Percentiles rank a stretch among this genome's conserved stretches.
phyloP scores from a whole-genome alignment of 1,140 invertebrate genomes.

The Saccostrea echinata region DNA sequence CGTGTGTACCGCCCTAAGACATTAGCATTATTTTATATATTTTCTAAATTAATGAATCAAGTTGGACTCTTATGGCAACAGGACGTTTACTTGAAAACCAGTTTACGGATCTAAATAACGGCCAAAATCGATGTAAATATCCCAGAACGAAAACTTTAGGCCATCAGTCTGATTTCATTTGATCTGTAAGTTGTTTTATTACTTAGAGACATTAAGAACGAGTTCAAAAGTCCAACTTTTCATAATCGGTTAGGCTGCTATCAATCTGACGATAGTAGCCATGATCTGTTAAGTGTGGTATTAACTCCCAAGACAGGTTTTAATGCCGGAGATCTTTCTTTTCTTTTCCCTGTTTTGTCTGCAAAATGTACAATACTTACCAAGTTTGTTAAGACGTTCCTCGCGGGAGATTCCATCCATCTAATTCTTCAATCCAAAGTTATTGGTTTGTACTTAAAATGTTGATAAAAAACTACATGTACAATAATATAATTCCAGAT shows the following conservation, averaged over 20 bases:
- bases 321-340: neutral
- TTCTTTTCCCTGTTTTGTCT: neutral
- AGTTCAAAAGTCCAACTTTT: slow-evolving; percentile 24
- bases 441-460: neutral
- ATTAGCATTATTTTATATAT: too few relatives aligned
- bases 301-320: neutral
- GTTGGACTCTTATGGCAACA: too few relatives aligned
- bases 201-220: neutral
- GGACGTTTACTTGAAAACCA: too few relatives aligned
- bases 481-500: too few relatives aligned
- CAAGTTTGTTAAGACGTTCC: neutral
- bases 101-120: too few relatives aligned
- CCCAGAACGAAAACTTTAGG: neutral
- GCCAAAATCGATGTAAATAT: neutral
- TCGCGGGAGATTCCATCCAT: neutral
- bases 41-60: too few relatives aligned
- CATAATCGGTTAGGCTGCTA: neutral
- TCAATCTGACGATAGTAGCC: neutral
- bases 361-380: neutral
- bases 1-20: too few relatives aligned
- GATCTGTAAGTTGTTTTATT: neutral
- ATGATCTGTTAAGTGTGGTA: neutral
- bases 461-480: neutral
- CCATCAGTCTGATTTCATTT: neutral
- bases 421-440: neutral